Percentiles rank a stretch among this genome's conserved stretches.
Evolutionary conservation across 2,888 invertebrate species (phyloP).

Genomic region (Clivina fossor): DNA sequence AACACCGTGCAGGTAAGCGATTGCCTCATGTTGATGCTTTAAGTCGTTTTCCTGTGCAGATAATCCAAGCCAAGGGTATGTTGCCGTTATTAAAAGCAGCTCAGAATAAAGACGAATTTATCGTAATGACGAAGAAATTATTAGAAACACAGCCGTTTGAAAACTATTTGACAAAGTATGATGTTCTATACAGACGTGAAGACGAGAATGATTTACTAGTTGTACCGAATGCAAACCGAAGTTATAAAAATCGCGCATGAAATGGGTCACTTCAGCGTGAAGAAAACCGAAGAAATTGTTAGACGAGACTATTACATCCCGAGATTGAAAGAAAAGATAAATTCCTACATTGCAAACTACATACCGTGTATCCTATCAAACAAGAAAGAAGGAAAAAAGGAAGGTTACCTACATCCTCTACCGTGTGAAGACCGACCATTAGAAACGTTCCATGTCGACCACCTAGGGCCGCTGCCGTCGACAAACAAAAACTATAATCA

Average conservation of each 20-base stretch:
- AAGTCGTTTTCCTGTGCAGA: conserved; percentile 39
- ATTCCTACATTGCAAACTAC: conserved; percentile 2
- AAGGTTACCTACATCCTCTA: conserved; percentile 9
- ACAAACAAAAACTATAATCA: conserved; percentile 13
- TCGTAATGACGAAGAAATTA: too few species aligned
- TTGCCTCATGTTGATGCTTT: conserved; percentile 44
- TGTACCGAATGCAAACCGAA: too few species aligned
- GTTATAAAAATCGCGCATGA: too few species aligned
- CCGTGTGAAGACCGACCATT: conserved; percentile 5
- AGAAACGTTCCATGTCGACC: conserved; percentile 2
- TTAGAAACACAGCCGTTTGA: too few species aligned
- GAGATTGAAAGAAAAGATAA: conserved; percentile 1
- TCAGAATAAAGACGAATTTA: neutral
- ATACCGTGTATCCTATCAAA: conserved; percentile 1
- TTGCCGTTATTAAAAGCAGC: neutral
- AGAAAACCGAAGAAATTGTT: neutral
- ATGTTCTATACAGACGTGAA: too few species aligned
- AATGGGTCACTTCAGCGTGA: neutral
- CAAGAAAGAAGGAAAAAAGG: neutral
- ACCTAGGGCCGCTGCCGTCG: conserved; percentile 14
- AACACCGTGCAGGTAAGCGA: conserved; percentile 42
- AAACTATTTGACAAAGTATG: too few species aligned
- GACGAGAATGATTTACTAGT: too few species aligned
- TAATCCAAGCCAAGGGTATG: neutral
- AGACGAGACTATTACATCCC: conserved; percentile 3